A percentile compares a stretch with the other conserved stretches of the same genome.
These are phyloP conservation scores for Enteromius treurensis DNA, from an alignment of 2,797 vertebrate species.

Conservation along the genomic window DNA sequence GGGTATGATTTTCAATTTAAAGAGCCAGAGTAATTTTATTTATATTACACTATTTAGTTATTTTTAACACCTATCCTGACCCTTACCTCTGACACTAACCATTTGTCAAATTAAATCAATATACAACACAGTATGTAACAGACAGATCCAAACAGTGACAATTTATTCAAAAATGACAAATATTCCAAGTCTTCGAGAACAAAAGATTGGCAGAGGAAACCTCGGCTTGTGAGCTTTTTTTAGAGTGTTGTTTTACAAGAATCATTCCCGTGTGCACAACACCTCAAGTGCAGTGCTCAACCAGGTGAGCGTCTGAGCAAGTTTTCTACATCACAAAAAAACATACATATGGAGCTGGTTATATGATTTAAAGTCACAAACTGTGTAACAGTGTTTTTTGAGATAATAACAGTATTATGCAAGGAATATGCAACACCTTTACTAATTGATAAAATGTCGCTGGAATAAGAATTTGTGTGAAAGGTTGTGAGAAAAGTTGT, in stretches of 20 bases:
- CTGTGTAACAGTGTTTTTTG: conserved; percentile 1
- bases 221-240: neutral
- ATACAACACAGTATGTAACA: neutral
- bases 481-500: neutral
- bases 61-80: neutral
- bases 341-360: neutral
- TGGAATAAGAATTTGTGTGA: neutral
- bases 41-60: neutral
- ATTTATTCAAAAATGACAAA: neutral
- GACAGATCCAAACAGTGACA: neutral
- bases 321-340: neutral
- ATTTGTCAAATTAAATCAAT: neutral
- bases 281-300: neutral
- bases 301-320: neutral
- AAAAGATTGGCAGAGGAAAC: neutral
- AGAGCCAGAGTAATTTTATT: neutral
- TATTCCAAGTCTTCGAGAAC: neutral
- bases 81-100: neutral
- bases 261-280: neutral
- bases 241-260: neutral
- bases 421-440: neutral
- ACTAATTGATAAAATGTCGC: too few species aligned
- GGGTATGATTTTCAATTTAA: neutral
- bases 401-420: neutral
- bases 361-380: neutral